Evolutionary conservation across 2,797 vertebrate species (phyloP).

Genomic region (Neomorphus geoffroyi): DNA sequence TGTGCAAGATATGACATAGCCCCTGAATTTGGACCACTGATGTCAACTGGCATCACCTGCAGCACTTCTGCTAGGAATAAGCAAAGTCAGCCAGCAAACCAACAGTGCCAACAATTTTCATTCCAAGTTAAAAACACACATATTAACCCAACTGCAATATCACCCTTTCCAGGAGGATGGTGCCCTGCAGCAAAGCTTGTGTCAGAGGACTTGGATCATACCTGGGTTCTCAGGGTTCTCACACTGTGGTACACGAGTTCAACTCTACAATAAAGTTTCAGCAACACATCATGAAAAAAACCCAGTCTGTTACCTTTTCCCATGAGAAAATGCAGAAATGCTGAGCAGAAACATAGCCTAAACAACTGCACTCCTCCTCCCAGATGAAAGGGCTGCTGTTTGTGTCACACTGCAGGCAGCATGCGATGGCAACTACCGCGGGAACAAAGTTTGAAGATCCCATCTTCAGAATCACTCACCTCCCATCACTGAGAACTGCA

Average conservation of each 20-base stretch:
- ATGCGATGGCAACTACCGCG: fast-evolving
- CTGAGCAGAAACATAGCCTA: background rate
- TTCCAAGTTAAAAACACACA: background rate
- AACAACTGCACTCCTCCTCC: background rate
- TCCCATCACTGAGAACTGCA: background rate
- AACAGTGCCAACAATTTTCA: background rate
- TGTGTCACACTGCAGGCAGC: background rate
- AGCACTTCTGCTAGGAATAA: background rate
- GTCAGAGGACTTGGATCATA: background rate
- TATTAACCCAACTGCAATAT: background rate
- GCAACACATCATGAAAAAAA: background rate
- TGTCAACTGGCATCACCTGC: slow-evolving; percentile 30
- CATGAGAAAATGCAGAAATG: background rate
- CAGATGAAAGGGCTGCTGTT: background rate
- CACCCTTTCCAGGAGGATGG: background rate
- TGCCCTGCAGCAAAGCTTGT: background rate
- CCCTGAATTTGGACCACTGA: slow-evolving; percentile 5
- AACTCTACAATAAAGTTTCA: background rate
- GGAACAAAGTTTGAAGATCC: background rate
- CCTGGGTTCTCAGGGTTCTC: background rate
- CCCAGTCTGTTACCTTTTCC: background rate
- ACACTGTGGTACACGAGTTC: background rate
- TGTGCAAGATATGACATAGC: background rate
- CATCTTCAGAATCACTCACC: background rate
- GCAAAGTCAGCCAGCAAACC: background rate